Conservation (phyloP, 1,140 invertebrate genomes). For the Gonioctena quinquepunctata region DNA sequence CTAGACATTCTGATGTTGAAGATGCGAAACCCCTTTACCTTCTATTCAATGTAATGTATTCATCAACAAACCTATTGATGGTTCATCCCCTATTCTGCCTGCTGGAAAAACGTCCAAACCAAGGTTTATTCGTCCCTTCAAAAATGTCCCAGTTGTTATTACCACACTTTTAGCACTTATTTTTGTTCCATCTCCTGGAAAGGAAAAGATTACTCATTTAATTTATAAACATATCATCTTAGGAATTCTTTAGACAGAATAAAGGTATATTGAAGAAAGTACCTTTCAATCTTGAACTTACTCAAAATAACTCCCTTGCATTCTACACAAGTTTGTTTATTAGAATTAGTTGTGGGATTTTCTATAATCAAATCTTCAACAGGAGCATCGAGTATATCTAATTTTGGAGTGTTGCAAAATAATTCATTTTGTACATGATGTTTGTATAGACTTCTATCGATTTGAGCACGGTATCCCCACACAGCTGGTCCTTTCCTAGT, state of each 20-base stretch:
- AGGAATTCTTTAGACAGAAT: too few relatives aligned
- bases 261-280: too few relatives aligned
- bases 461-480: conserved; percentile 89
- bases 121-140: conserved; percentile 87
- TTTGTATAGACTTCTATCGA: conserved; percentile 86
- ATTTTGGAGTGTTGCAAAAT: conserved; percentile 65
- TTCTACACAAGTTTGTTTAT: conserved; percentile 33
- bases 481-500: conserved; percentile 81
- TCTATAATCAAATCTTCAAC: conserved; percentile 85
- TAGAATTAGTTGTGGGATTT: conserved; percentile 41
- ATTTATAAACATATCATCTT: too few relatives aligned
- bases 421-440: conserved; percentile 79
- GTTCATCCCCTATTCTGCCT: conserved; percentile 82
- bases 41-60: not conserved
- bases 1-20: too few relatives aligned
- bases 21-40: not conserved
- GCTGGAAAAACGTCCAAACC: conserved; percentile 80
- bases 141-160: conserved; percentile 93
- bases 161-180: conserved; percentile 74
- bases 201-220: conserved; percentile 24
- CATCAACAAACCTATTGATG: conserved; percentile 65
- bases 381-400: conserved; percentile 72
- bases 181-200: conserved; percentile 64
- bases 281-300: too few relatives aligned
- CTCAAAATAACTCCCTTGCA: conserved; percentile 69